phyloP scores from a whole-genome alignment of 2,888 invertebrate species.

The Aspidapion aeneum region DNA sequence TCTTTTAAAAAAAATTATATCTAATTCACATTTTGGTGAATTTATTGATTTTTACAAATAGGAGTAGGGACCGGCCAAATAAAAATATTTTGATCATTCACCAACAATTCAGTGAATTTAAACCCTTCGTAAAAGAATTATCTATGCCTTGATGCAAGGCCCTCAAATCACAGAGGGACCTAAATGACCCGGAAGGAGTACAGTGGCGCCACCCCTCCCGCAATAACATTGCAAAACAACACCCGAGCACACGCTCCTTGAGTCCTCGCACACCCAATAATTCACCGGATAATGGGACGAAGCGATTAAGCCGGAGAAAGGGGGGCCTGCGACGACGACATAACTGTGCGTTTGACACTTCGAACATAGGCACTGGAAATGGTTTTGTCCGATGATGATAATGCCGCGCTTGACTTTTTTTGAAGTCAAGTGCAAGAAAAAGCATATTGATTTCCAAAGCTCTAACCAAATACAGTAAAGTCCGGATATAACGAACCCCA shows the following conservation, averaged over 20 bases:
- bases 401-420: too few relatives aligned
- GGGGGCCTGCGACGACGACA: conserved; percentile 17
- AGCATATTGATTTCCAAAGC: too few relatives aligned
- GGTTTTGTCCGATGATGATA: too few relatives aligned
- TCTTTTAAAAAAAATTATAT: too few relatives aligned
- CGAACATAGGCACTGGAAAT: neutral
- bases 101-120: too few relatives aligned
- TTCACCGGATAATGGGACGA: conserved; percentile 38
- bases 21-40: too few relatives aligned
- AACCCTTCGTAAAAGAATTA: too few relatives aligned
- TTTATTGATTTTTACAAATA: too few relatives aligned
- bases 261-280: conserved; percentile 32
- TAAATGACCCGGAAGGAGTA: neutral
- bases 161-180: neutral
- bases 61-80: too few relatives aligned
- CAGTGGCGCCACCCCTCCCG: neutral
- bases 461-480: too few relatives aligned
- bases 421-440: neutral
- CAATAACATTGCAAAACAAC: neutral
- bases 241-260: conserved; percentile 27
- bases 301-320: conserved; percentile 28
- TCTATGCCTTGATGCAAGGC: neutral
- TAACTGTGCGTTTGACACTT: conserved; percentile 19
- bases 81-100: too few relatives aligned
- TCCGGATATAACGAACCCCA: too few relatives aligned